Evolutionary conservation across 2,113 vertebrate genomes (phyloP).

Genomic region (Microcebus jonahi): DNA sequence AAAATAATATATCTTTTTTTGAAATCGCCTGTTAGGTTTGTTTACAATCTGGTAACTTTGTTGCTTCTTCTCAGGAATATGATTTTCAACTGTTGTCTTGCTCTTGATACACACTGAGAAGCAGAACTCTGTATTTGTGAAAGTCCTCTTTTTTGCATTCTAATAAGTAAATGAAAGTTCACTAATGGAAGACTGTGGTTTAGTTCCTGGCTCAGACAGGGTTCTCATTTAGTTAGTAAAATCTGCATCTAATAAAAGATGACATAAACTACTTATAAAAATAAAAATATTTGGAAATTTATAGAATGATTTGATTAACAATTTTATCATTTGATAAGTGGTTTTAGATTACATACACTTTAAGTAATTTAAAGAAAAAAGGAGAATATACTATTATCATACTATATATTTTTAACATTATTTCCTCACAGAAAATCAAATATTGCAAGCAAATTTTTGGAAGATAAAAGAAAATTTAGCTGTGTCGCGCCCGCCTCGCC

Average conservation of each 20-base stretch:
- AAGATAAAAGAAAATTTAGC: neutral
- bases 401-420: neutral
- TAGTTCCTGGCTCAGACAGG: neutral
- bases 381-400: neutral
- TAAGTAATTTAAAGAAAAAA: neutral
- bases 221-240: neutral
- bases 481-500: too few relatives aligned
- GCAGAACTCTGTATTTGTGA: conserved; percentile 78
- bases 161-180: conserved; percentile 73
- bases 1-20: conserved; percentile 71
- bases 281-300: neutral
- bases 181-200: neutral
- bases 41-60: conserved; percentile 72
- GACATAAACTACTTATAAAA: neutral
- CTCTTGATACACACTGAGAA: conserved; percentile 82
- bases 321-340: neutral
- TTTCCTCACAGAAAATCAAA: neutral
- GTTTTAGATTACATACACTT: neutral
- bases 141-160: conserved; percentile 72
- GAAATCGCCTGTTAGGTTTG: conserved; percentile 78
- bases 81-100: conserved; percentile 83
- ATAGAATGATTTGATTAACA: neutral
- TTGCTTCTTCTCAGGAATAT: conserved; percentile 86
- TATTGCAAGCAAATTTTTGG: too few relatives aligned
- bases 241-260: neutral